Evolutionary conservation across 2,888 invertebrate genomes (phyloP), one percentile per base, ranked within the genome.

Genomic region (Junonia oenone): DNA sequence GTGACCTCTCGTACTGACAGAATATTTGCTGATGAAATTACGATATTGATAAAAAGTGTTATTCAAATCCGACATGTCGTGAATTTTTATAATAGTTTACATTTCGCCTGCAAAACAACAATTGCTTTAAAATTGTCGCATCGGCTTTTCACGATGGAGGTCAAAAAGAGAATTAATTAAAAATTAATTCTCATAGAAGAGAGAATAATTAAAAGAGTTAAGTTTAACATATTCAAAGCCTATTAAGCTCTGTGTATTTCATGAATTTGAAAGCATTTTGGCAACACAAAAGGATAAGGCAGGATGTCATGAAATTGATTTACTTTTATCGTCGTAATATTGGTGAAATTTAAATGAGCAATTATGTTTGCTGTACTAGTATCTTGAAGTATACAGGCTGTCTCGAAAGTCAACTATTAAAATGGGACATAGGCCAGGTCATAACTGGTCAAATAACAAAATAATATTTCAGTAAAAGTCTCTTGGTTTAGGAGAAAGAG

Each of bases 181-280:
- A 53, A 53, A 31, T 47, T 53, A 63, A 63, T 50, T 58, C 53
- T 47, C 40, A 19, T 46, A 58, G 54, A 51, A 55, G 45, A 43
- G 56, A n/a, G 61, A 61, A 62, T 63, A 64, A 63, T 63, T 66
- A 64, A 64, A 66, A 63, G 66, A 64, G 64, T 64, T 66, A 19
- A 45, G 59, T 55, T 62, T 56, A 60, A 56, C 59, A 61, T 62
- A 64, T 65, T 58, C 53, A 52, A 53, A 61, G 62, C 63, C 45
- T 55, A 62, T 58, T 63, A 49, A 31, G 52, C 48, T 37, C 56
- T 55, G 43, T 61, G 56, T 62, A 59, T 61, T 55, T 54, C 59
- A 50, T 52, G 51, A 59, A 59, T 55, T 49, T 56, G 26, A 47
- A 54, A 53, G 55, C 51, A 49, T 13, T 53, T 22, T 26, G 13